Base-by-base conservation (phyloP, 1,140 invertebrate genomes). In the Macrobrachium nipponense region DNA sequence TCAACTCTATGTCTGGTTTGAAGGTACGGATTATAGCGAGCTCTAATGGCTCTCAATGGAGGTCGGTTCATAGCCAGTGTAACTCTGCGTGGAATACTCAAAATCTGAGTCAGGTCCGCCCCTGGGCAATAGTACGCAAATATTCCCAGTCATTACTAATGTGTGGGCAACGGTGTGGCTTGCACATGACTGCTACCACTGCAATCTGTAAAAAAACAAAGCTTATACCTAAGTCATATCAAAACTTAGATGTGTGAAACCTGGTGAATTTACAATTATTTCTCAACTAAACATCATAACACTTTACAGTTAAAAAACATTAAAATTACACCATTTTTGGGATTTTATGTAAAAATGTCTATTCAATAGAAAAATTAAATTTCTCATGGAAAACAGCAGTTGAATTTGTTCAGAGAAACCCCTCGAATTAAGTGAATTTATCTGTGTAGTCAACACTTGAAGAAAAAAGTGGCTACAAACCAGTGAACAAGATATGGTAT, bases 91-190 rank as follows among this genome's bases (percentile, higher is more conserved):
- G 0, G 98, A 99, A 92, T 99, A 99, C 92, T 99, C 99, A 92
- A 99, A 99, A 93, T 99, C 99, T 62, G 98, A 99, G 92, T 99
- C 98, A 2, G 98, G 98, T 3, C 94, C n/a, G n/a, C 98, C 43
- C 98, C 98, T n/a, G 98, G 98, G 91, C 98, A 99, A 92, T 99
- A 99, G 27, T n/a, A 99, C 98, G 92, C 99, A 99, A 88, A 99
- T 99, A 92, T 99, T 99, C 68, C 98, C 98, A 36, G 99, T 99
- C 93, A 99, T n/a, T 97, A 90, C 98, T 99, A 80, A 99, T 99
- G 91, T 99, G 99, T 0, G 99, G 99, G 92, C 99, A 99, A 90
- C 98, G 93, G 91, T 99, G 98, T 11, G 98, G 98, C 91, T 99
- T 99, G 90, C 98, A 99, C 99, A 99, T 99, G 0, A 99, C 97